These are phyloP conservation scores for Xerus rutilus DNA, from an alignment of 2,797 vertebrate species.

Conservation along the genomic window DNA sequence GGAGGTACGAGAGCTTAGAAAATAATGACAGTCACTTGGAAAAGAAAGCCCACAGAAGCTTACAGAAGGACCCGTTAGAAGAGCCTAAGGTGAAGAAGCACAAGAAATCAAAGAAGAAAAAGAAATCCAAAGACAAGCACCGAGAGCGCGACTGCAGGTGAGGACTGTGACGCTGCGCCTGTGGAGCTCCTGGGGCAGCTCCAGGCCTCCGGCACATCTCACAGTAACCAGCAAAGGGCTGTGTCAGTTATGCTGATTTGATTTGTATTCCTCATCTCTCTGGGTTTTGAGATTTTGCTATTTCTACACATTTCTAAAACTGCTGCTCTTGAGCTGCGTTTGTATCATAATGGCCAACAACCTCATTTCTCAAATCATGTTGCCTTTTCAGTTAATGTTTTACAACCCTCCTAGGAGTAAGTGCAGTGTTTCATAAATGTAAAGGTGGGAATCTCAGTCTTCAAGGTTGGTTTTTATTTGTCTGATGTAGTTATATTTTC, in stretches of 20 bases:
- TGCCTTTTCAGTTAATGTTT: neutral
- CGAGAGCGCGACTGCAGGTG: slow-evolving; percentile 89
- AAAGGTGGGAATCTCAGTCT: neutral
- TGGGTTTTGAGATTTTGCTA: neutral
- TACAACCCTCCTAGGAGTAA: neutral
- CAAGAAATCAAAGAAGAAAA: slow-evolving; percentile 97
- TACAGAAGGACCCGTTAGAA: slow-evolving; percentile 82
- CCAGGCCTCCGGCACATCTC: too few relatives aligned
- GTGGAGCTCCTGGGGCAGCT: too few relatives aligned
- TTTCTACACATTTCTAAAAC: neutral
- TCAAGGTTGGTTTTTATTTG: neutral
- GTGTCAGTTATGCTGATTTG: fast-evolving
- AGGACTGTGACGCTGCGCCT: neutral
- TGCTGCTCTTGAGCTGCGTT: neutral
- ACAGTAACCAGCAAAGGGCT: neutral
- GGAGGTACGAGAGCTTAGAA: slow-evolving; percentile 61
- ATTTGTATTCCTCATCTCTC: neutral
- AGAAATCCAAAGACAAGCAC: slow-evolving; percentile 94
- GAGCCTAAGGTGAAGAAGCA: slow-evolving; percentile 90
- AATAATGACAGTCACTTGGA: slow-evolving; percentile 76
- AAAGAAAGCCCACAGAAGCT: slow-evolving; percentile 81
- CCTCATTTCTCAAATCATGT: neutral
- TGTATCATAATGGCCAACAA: neutral
- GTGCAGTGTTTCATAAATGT: fast-evolving
- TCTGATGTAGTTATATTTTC: neutral